Conservation (phyloP, 1,140 invertebrate species). For the Hylyphantes graminicola region DNA sequence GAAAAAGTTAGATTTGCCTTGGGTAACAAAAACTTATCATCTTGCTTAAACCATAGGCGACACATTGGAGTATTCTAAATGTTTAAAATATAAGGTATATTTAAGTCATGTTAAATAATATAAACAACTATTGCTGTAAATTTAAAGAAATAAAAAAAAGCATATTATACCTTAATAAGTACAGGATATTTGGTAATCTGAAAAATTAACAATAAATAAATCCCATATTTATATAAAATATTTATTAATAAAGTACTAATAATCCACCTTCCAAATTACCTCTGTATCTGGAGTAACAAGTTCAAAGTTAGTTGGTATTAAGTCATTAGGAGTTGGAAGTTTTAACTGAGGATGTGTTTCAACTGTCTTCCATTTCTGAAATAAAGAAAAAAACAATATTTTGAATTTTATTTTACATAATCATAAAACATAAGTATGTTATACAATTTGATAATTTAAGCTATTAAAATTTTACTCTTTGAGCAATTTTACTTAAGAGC, state of each 20-base stretch:
- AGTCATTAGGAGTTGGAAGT: constrained; percentile 87
- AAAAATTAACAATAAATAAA: background rate
- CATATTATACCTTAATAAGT: constrained; percentile 35
- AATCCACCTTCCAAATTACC: constrained; percentile 68
- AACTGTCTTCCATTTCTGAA: constrained; percentile 78
- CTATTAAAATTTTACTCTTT: too few species aligned
- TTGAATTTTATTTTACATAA: too few species aligned
- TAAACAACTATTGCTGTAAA: background rate
- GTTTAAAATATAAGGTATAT: constrained; percentile 13
- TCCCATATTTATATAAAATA: constrained; percentile 1
- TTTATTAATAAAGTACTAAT: background rate
- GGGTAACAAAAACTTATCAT: constrained; percentile 90
- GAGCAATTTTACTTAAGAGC: too few species aligned
- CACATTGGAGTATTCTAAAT: constrained; percentile 79
- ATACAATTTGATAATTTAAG: too few species aligned
- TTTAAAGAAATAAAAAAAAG: background rate
- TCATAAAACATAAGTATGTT: too few species aligned
- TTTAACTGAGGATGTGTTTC: constrained; percentile 76
- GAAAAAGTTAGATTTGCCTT: constrained; percentile 86
- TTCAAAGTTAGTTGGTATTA: constrained; percentile 88
- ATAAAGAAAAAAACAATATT: constrained; percentile 55
- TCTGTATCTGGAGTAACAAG: constrained; percentile 77
- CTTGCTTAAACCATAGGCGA: constrained; percentile 94
- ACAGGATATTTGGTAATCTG: constrained; percentile 21
- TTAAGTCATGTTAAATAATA: constrained; percentile 2